Conservation (phyloP, 1,140 invertebrate species). For the Brachionus koreanus region DNA sequence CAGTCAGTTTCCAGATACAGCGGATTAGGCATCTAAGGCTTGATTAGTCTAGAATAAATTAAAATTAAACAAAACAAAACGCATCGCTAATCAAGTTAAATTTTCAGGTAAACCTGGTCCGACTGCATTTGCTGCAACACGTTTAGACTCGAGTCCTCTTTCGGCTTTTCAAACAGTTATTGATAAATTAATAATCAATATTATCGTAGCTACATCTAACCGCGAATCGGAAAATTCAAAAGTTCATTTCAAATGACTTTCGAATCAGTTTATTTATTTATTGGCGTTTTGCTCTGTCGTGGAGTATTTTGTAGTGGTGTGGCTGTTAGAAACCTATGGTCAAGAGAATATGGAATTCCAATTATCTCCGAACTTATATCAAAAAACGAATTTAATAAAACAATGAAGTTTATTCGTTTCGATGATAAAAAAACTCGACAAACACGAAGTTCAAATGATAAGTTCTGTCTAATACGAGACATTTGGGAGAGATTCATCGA, state of each 20-base stretch:
- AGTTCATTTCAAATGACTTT: neutral
- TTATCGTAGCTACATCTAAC: neutral
- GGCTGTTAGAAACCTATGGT: neutral
- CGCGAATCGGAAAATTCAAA: neutral
- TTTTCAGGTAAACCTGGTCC: neutral
- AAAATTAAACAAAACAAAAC: neutral
- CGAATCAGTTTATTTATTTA: neutral
- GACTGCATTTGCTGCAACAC: neutral
- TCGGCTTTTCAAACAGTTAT: neutral
- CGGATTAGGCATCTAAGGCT: too few relatives aligned
- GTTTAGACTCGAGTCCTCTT: neutral
- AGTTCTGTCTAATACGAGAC: conserved; percentile 44
- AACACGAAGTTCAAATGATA: conserved; percentile 11
- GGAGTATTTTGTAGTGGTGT: too few relatives aligned
- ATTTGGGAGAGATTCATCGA: conserved; percentile 46
- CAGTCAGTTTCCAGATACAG: too few relatives aligned
- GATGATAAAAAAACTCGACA: conserved; percentile 31
- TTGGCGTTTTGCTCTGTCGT: neutral
- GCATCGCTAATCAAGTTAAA: neutral
- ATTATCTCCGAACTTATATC: too few relatives aligned
- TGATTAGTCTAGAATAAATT: too few relatives aligned
- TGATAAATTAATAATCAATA: neutral
- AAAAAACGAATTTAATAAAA: conserved; percentile 30
- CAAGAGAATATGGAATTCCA: neutral
- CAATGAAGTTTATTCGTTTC: conserved; percentile 42